Base-by-base conservation (phyloP, 2,113 vertebrate genomes). In the Centropus unirufus region DNA sequence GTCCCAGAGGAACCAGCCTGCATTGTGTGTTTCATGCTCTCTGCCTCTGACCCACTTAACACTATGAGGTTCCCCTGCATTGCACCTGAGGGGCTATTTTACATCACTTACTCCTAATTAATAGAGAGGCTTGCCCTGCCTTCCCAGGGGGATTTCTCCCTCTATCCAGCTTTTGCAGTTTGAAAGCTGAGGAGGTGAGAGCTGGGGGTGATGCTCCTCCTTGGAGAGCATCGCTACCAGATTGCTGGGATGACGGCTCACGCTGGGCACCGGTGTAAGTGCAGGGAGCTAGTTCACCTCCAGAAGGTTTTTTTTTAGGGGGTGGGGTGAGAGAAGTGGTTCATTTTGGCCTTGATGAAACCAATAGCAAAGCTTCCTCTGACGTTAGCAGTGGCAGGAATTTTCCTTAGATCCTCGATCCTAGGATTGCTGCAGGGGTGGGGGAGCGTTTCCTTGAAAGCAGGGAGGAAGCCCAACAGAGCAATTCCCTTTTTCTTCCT, bases 81-180 rank as follows among this genome's bases (percentile, higher is more conserved):
- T 90, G 96, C 82, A 92, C 95, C 84, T 90, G 62, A 76, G 91
- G 95, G 95, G 89, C 93, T 91, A 30, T 85, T 95, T 93, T 88
- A 79, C 87, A 94, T 95, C 92, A 76, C 78, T 96, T 87, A 92
- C 89, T 89, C 55, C 34, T 97, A 95, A 95, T 95, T 96, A 95
- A 95, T 95, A 92, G 89, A 81, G 54, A 92, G 82, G 84, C 70
- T 87, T 91, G 77, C 83, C 94, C 78, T 95, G 54, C 57, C 4
- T 5, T 91, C 94, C 79, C 74, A 51, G 81, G 75, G 73, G 94
- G 30, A 78, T 91, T 79, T 82, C 89, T 75, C 44, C 77, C 49
- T 87, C 89, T 20, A 6, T 69, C 49, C 68, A 62, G 59, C 78
- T 61, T 72, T 32, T 86, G 64, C 78, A 54, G 51, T 73, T 63